Conservation (phyloP, 2,888 invertebrate species). For the Eurytoma californica region DNA sequence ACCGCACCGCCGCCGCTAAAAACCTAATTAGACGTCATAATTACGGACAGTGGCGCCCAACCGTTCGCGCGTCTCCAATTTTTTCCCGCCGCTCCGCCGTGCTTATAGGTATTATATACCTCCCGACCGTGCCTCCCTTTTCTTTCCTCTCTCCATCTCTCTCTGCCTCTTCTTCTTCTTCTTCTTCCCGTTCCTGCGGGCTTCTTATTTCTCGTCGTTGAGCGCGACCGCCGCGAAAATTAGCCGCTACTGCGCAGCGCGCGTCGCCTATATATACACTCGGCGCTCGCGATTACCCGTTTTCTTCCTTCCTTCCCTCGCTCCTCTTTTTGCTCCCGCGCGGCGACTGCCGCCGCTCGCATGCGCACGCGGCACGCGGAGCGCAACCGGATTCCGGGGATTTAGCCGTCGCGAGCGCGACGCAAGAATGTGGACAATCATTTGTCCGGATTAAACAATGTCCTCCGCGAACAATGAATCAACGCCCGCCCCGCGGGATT, state of each 20-base stretch:
- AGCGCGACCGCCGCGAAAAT: conserved; percentile 39
- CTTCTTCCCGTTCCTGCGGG: conserved; percentile 52
- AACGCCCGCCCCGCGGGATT: no score
- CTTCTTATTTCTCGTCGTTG: conserved; percentile 59
- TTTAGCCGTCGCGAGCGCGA: conserved; percentile 24
- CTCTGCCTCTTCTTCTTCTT: conserved; percentile 35
- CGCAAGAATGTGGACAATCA: not conserved
- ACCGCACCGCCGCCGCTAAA: conserved; percentile 69
- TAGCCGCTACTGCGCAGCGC: conserved; percentile 39
- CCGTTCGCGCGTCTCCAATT: conserved; percentile 6
- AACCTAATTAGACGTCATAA: conserved; percentile 75
- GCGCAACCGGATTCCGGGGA: conserved; percentile 34
- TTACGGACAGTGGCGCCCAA: conserved; percentile 71
- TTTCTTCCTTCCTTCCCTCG: conserved; percentile 13
- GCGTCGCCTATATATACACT: conserved; percentile 45
- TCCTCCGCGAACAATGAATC: not conserved
- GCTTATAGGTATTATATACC: conserved; percentile 22
- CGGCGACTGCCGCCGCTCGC: not conserved
- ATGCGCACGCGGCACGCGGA: not conserved
- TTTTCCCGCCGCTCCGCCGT: conserved; percentile 18
- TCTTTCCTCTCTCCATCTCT: conserved; percentile 22
- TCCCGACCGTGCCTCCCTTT: conserved; percentile 9
- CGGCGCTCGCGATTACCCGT: conserved; percentile 33
- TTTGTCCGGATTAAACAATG: conserved; percentile 28
- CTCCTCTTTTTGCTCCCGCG: not conserved